A percentile compares a stretch with the other conserved stretches of the same genome.
Evolutionary conservation across 2,113 vertebrate species (phyloP).

Genomic region (Balaeniceps rex): DNA sequence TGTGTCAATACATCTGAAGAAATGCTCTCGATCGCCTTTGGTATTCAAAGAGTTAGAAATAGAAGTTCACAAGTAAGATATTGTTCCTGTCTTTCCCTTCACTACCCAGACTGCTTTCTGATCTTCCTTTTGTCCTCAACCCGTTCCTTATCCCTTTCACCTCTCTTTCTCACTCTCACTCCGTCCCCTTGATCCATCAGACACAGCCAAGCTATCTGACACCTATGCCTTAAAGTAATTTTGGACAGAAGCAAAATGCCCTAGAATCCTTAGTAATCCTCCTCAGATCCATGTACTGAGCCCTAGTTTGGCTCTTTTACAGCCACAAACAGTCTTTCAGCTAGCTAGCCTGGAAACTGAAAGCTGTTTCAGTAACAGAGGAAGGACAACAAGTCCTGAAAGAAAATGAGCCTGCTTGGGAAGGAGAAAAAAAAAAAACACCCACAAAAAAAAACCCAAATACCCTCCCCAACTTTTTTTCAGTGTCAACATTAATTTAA

Average conservation of each 20-base stretch:
- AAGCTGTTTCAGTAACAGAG: conserved; percentile 62
- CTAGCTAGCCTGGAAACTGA: conserved; percentile 66
- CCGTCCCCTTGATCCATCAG: conserved; percentile 73
- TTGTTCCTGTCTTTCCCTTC: conserved; percentile 57
- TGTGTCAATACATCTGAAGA: conserved; percentile 22
- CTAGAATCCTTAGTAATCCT: conserved; percentile 78
- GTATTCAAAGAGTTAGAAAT: conserved; percentile 63
- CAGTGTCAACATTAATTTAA: not conserved
- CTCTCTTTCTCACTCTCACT: conserved; percentile 67
- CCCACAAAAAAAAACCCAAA: too few relatives aligned
- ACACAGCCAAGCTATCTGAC: conserved; percentile 67
- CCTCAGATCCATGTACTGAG: conserved; percentile 75
- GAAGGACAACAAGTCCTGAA: conserved; percentile 65
- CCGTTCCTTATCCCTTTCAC: conserved; percentile 73
- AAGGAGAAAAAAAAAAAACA: not conserved
- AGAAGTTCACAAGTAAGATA: conserved; percentile 71
- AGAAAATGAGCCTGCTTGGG: conserved; percentile 57
- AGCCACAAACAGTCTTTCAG: conserved; percentile 67
- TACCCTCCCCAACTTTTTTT: not conserved
- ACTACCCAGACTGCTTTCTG: conserved; percentile 63
- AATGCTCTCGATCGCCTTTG: not conserved
- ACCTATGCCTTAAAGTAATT: conserved; percentile 77
- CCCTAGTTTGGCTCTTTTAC: conserved; percentile 65
- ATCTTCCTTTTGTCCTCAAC: conserved; percentile 72
- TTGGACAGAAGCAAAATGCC: conserved; percentile 77